A percentile compares a stretch with the other conserved stretches of the same genome.
Conservation (phyloP, 2,797 vertebrate species). For the Chromobotia macracanthus region DNA sequence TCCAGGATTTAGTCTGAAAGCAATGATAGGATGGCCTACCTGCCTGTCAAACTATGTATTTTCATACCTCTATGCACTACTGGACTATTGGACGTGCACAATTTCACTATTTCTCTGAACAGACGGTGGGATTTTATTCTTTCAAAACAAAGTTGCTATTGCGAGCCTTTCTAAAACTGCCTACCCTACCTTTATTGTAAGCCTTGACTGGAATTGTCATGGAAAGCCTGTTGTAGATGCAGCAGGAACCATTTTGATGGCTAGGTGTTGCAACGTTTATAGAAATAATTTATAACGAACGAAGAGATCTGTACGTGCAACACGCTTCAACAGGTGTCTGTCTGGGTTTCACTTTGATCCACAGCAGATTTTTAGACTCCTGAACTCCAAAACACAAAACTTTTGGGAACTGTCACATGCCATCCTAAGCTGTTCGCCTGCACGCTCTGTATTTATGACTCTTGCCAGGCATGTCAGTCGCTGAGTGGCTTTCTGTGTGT, state of each 20-base stretch:
- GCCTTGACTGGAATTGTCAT: not conserved
- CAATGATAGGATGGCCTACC: no score
- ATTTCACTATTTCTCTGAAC: no score
- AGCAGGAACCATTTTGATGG: not conserved
- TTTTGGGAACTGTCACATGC: conserved; percentile 32
- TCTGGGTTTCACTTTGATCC: conserved; percentile 10
- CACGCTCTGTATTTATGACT: conserved; percentile 42
- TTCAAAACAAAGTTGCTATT: no score
- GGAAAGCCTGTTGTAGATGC: not conserved
- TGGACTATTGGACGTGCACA: no score
- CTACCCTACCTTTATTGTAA: not conserved
- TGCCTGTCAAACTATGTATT: no score
- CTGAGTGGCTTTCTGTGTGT: conserved; percentile 50
- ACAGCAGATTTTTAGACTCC: conserved; percentile 14
- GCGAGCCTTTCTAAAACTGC: no score
- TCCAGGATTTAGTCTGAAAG: no score
- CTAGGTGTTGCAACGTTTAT: not conserved
- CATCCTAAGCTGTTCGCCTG: conserved; percentile 1
- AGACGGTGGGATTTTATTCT: no score
- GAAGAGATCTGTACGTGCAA: not conserved
- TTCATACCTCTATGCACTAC: no score
- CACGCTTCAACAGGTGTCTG: conserved; percentile 21
- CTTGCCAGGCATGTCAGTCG: conserved; percentile 31
- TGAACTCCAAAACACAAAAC: conserved; percentile 30
- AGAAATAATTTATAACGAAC: not conserved